Evolutionary conservation across 2,888 invertebrate genomes (phyloP).

Genomic region (Eupithecia pulchellata): DNA sequence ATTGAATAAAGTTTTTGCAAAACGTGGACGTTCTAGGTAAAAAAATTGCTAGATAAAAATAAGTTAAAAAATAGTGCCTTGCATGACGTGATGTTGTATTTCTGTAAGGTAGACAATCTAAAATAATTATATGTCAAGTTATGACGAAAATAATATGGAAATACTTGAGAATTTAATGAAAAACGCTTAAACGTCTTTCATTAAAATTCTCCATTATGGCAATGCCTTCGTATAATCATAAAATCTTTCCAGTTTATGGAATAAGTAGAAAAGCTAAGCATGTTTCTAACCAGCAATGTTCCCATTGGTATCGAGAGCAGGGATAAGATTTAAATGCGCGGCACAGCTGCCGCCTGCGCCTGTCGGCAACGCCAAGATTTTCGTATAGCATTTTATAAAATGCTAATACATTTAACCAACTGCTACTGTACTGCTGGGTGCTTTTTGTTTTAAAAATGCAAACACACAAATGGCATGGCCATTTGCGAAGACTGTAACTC

Average conservation of each 20-base stretch:
- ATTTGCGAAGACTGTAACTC: conserved; percentile 9
- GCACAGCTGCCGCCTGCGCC: neutral
- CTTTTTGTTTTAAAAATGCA: neutral
- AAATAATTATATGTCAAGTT: neutral
- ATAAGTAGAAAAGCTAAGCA: neutral
- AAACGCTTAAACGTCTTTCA: neutral
- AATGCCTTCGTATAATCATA: neutral
- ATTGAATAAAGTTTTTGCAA: neutral
- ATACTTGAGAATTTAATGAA: no score
- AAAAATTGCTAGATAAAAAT: no score
- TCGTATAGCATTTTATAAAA: conserved; percentile 10
- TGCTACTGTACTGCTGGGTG: neutral
- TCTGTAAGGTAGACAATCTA: neutral
- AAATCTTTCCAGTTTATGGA: conserved; percentile 1
- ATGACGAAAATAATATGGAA: neutral
- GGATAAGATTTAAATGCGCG: neutral
- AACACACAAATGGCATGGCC: conserved; percentile 7
- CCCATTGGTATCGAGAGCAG: neutral
- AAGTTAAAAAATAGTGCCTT: no score
- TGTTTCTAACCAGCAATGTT: neutral
- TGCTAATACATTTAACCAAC: conserved; percentile 4
- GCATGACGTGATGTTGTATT: no score
- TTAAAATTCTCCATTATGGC: neutral
- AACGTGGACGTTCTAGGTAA: neutral
- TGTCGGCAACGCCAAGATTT: conserved; percentile 5